These are phyloP conservation scores for Todiramphus saurophagus DNA, from an alignment of 2,113 vertebrate genomes.

Conservation along the genomic window DNA sequence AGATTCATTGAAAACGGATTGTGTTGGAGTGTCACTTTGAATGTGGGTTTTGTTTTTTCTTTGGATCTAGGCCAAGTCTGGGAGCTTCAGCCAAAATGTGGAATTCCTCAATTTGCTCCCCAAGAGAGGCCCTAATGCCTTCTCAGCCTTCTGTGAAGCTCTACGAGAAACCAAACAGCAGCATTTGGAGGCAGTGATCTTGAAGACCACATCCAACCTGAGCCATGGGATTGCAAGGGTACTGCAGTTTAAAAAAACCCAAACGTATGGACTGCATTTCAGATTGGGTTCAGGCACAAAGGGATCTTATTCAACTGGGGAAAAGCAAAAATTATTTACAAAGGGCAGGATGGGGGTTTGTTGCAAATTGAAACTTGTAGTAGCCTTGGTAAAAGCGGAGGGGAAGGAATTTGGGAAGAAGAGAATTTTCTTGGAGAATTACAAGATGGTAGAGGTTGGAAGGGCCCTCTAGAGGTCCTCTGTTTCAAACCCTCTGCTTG, in stretches of 20 bases:
- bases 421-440: neutral
- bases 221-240: conserved; percentile 37
- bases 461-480: neutral
- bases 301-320: neutral
- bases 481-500: neutral
- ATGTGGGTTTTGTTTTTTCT: neutral
- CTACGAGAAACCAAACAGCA: conserved; percentile 87
- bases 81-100: conserved; percentile 83
- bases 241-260: neutral
- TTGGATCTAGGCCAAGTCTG: conserved; percentile 76
- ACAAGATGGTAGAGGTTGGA: neutral
- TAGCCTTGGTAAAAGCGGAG: neutral
- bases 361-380: neutral
- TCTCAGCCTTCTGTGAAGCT: conserved; percentile 86
- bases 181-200: conserved; percentile 80
- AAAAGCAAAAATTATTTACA: neutral
- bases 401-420: neutral
- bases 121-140: conserved; percentile 90
- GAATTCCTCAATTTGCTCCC: conserved; percentile 85
- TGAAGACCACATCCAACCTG: conserved; percentile 19
- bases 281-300: neutral
- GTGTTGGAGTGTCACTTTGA: neutral
- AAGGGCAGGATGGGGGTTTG: neutral
- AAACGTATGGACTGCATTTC: neutral
- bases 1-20: neutral